phyloP scores from a whole-genome alignment of 2,797 vertebrate genomes.

The Limnodromus scolopaceus region DNA sequence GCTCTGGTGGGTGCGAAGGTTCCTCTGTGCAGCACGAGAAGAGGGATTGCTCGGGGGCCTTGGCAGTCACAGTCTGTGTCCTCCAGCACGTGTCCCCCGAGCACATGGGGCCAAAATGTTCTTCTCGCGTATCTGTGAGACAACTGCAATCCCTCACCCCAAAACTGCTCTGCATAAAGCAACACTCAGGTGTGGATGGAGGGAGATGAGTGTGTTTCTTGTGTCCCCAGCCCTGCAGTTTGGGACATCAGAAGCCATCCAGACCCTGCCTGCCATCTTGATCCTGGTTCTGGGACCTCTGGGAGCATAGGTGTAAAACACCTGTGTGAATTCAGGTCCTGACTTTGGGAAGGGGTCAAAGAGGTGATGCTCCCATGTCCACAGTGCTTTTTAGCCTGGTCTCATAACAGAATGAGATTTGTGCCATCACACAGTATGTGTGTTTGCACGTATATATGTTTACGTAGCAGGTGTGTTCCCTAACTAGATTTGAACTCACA shows the following conservation, averaged over 20 bases:
- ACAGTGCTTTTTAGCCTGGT: neutral
- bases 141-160: neutral
- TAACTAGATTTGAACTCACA: neutral
- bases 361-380: fast-evolving
- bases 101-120: neutral
- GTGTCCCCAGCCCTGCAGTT: fast-evolving
- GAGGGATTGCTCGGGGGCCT: neutral
- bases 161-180: neutral
- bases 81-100: fast-evolving
- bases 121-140: neutral
- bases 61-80: neutral
- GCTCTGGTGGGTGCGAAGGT: neutral
- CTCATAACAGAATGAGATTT: neutral
- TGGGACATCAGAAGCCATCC: neutral
- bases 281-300: neutral
- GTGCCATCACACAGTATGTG: neutral
- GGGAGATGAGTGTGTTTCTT: fast-evolving
- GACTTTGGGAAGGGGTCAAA: neutral
- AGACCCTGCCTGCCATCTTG: neutral
- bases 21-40: fast-evolving
- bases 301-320: fast-evolving
- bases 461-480: neutral
- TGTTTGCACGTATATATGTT: fast-evolving
- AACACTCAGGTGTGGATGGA: neutral
- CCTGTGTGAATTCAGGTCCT: neutral